Percentiles rank a stretch among this genome's conserved stretches.
Evolutionary conservation across 2,113 vertebrate species (phyloP).

Genomic region (Anhinga anhinga): DNA sequence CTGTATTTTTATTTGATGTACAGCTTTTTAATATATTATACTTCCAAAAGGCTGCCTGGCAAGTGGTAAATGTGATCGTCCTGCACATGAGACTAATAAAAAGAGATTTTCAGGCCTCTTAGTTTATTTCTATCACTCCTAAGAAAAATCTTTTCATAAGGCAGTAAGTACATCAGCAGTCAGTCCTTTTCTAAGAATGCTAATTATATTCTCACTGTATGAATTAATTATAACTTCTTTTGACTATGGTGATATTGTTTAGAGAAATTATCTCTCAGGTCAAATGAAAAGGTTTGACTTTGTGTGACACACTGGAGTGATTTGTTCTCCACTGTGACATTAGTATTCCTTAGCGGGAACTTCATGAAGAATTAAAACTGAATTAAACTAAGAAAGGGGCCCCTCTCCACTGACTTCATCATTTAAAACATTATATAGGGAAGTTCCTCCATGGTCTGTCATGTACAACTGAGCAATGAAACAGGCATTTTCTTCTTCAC

Average conservation of each 20-base stretch:
- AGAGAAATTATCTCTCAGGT: conserved; percentile 68
- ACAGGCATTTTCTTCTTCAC: neutral
- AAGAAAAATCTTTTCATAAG: conserved; percentile 42
- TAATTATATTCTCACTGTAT: conserved; percentile 66
- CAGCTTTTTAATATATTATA: conserved; percentile 26
- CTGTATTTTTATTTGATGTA: conserved; percentile 30
- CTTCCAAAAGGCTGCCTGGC: neutral
- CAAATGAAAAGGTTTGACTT: conserved; percentile 65
- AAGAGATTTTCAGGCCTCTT: conserved; percentile 2
- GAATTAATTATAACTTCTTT: conserved; percentile 71
- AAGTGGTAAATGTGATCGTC: conserved; percentile 1
- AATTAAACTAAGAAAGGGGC: conserved; percentile 55
- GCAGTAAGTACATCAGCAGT: neutral
- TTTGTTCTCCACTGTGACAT: conserved; percentile 49
- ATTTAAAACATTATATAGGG: neutral
- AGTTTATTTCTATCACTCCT: conserved; percentile 39
- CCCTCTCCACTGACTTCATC: conserved; percentile 15
- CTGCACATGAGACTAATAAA: conserved; percentile 21
- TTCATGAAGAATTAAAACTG: conserved; percentile 65
- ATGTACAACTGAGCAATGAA: neutral
- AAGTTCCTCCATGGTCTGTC: neutral
- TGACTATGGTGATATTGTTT: conserved; percentile 69
- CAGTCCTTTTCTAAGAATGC: conserved; percentile 62
- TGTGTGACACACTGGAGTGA: conserved; percentile 53
- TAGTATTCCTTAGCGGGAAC: conserved; percentile 55